phyloP scores from a whole-genome alignment of 2,888 invertebrate species.

The Eurytoma californica region DNA sequence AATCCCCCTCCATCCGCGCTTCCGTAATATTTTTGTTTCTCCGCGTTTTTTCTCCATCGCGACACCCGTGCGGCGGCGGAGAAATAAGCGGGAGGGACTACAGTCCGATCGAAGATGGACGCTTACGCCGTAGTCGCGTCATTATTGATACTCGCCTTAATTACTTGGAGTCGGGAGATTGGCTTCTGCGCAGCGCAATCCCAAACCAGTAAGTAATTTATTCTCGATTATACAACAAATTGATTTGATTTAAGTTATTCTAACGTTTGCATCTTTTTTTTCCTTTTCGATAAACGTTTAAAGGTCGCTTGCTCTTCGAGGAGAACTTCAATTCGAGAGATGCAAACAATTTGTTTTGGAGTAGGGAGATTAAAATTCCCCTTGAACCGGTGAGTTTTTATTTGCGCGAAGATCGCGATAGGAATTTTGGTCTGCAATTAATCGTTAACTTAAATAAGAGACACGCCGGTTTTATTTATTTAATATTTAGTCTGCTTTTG shows the following conservation, averaged over 20 bases:
- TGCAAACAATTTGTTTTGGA: slow-evolving; percentile 62
- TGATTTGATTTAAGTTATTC: background rate
- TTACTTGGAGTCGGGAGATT: slow-evolving; percentile 41
- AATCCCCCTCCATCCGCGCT: slow-evolving; percentile 29
- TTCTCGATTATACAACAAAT: slow-evolving; percentile 18
- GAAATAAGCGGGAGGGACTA: slow-evolving; percentile 18
- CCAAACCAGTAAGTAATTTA: slow-evolving; percentile 31
- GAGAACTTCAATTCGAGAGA: slow-evolving; percentile 77
- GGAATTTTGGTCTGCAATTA: background rate
- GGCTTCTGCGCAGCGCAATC: slow-evolving; percentile 32
- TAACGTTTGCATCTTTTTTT: background rate
- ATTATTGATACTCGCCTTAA: slow-evolving; percentile 38
- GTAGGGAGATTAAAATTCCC: slow-evolving; percentile 65
- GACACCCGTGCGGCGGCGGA: slow-evolving; percentile 28
- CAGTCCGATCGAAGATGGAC: slow-evolving; percentile 44
- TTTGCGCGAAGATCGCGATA: background rate
- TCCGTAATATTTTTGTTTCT: slow-evolving; percentile 28
- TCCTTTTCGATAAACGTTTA: slow-evolving; percentile 26
- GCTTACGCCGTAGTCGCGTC: slow-evolving; percentile 18
- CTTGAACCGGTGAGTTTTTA: slow-evolving; percentile 63
- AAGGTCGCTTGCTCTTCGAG: slow-evolving; percentile 76
- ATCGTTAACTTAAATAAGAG: background rate
- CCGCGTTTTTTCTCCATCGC: slow-evolving; percentile 4
- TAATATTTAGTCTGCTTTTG: too few relatives aligned
- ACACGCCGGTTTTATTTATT: background rate